Percentiles rank a stretch among this genome's conserved stretches.
phyloP scores from a whole-genome alignment of 2,797 vertebrate species.

The Valencia hispanica region DNA sequence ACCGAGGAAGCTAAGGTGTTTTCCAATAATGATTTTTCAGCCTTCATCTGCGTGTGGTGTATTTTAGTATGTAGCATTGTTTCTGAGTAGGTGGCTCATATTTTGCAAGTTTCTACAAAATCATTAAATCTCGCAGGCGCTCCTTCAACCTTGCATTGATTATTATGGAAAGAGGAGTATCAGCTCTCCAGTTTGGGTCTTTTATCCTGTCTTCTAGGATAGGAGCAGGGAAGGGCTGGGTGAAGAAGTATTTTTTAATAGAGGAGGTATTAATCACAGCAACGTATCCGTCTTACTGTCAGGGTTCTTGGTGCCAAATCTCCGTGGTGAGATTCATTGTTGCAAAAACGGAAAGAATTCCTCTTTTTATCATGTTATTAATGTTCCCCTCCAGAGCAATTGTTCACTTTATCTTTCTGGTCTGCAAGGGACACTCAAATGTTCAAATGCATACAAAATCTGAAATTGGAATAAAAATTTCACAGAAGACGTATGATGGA shows the following conservation, averaged over 20 bases:
- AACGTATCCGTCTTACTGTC: slow-evolving; percentile 63
- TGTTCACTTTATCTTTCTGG: slow-evolving; percentile 52
- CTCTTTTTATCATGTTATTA: slow-evolving; percentile 64
- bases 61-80: slow-evolving; percentile 16
- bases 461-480: background rate
- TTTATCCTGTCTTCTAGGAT: slow-evolving; percentile 33
- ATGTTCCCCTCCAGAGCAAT: slow-evolving; percentile 58
- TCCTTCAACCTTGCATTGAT: slow-evolving; percentile 55
- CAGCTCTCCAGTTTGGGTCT: slow-evolving; percentile 45
- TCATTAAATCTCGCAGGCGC: slow-evolving; percentile 45
- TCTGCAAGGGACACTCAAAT: slow-evolving; percentile 15
- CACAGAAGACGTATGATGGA: slow-evolving; percentile 3
- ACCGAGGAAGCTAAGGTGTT: background rate
- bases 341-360: slow-evolving; percentile 61
- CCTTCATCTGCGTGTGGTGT: slow-evolving; percentile 5
- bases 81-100: slow-evolving; percentile 17
- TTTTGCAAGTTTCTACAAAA: slow-evolving; percentile 52
- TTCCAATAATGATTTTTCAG: slow-evolving; percentile 16
- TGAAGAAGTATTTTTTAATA: slow-evolving; percentile 62
- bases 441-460: slow-evolving; percentile 13
- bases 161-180: slow-evolving; percentile 66
- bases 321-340: slow-evolving; percentile 66
- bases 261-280: slow-evolving; percentile 67
- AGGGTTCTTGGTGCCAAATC: slow-evolving; percentile 55
- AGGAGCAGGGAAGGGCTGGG: slow-evolving; percentile 17